Percentiles rank a stretch among this genome's conserved stretches.
Evolutionary conservation across 2,113 vertebrate genomes (phyloP).

Genomic region (Struthio camelus): DNA sequence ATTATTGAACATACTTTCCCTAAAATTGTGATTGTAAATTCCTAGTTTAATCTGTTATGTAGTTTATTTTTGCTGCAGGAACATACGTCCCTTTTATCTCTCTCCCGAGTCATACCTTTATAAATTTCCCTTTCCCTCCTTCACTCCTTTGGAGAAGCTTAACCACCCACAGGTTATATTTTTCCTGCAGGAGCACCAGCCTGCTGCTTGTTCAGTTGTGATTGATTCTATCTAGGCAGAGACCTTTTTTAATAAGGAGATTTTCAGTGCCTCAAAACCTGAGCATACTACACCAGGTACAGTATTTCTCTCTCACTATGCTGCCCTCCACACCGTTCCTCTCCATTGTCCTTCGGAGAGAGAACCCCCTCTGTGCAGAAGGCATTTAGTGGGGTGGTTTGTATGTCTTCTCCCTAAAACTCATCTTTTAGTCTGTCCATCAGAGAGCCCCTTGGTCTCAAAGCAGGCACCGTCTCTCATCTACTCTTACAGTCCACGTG

Average conservation of each 20-base stretch:
- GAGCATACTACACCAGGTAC: not conserved
- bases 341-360: not conserved
- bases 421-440: not conserved
- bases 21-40: not conserved
- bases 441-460: not conserved
- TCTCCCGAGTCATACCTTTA: not conserved
- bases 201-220: not conserved
- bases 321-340: not conserved
- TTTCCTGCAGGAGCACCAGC: not conserved
- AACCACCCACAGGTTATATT: not conserved
- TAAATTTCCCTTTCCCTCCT: constrained; percentile 9
- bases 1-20: not conserved
- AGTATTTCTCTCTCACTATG: not conserved
- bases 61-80: not conserved
- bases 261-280: not conserved
- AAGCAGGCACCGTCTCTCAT: not conserved
- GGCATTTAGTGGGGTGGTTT: not conserved
- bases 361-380: not conserved
- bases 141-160: not conserved
- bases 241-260: not conserved
- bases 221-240: not conserved
- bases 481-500: not conserved
- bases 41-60: not conserved
- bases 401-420: not conserved
- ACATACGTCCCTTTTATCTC: not conserved